Conservation (phyloP, 2,113 vertebrate species). For the Bos indicus region DNA sequence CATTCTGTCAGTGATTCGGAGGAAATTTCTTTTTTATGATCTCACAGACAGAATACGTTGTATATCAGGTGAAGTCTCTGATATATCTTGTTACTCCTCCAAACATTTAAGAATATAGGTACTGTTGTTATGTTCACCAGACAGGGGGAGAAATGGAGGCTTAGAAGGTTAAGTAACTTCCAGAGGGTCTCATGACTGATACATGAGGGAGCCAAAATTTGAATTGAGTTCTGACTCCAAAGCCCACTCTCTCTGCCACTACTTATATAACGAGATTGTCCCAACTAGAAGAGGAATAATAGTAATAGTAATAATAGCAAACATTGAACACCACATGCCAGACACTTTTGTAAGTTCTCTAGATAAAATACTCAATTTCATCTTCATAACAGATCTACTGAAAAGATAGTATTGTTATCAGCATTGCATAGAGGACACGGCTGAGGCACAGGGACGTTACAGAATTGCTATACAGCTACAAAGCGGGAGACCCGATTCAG, state of each 20-base stretch:
- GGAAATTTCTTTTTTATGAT: background rate
- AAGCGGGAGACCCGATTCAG: background rate
- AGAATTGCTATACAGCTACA: background rate
- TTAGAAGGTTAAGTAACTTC: background rate
- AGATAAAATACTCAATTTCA: background rate
- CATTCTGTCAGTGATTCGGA: background rate
- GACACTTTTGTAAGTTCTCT: background rate
- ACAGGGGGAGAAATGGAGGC: background rate
- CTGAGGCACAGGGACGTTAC: background rate
- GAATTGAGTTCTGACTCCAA: background rate
- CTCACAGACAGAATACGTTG: background rate
- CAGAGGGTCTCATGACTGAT: background rate
- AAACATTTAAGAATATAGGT: background rate
- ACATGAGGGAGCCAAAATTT: background rate
- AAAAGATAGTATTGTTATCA: background rate
- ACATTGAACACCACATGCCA: background rate
- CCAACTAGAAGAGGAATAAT: background rate
- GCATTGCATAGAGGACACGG: background rate
- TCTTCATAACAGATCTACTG: background rate
- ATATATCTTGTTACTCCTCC: background rate
- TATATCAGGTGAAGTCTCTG: background rate
- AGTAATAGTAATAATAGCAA: background rate
- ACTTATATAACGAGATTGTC: background rate
- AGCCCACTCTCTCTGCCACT: background rate
- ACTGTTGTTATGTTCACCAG: background rate